These are phyloP conservation scores for Amyelois transitella DNA, from an alignment of 1,140 invertebrate species.

Conservation along the genomic window DNA sequence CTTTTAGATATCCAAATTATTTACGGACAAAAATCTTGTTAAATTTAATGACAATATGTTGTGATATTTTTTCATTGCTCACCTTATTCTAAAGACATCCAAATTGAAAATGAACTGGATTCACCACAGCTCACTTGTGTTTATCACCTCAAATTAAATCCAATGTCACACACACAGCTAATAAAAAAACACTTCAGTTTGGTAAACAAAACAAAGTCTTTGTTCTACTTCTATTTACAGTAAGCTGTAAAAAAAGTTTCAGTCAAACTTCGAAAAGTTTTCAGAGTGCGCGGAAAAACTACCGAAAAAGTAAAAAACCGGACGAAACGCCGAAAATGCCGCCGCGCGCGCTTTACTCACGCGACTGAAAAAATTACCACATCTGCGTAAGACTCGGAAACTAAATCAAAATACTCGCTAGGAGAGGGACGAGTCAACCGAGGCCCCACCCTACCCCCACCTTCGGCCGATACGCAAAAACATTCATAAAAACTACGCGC, in stretches of 20 bases:
- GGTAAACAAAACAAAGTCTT: slow-evolving; percentile 33
- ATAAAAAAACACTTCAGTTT: slow-evolving; percentile 17
- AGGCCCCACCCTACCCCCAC: slow-evolving; percentile 70
- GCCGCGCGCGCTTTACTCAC: slow-evolving; percentile 64
- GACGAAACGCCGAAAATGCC: slow-evolving; percentile 38
- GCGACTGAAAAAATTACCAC: slow-evolving; percentile 72
- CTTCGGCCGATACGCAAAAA: slow-evolving; percentile 60
- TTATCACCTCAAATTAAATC: slow-evolving; percentile 37
- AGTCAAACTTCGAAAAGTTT: slow-evolving; percentile 22
- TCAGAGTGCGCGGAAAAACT: slow-evolving; percentile 35
- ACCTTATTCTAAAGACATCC: slow-evolving; percentile 65
- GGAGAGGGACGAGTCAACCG: slow-evolving; percentile 65
- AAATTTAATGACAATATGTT: too few species aligned
- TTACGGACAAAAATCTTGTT: too few species aligned
- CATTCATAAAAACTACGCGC: slow-evolving; percentile 69
- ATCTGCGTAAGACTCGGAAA: slow-evolving; percentile 69
- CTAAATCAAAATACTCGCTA: slow-evolving; percentile 73
- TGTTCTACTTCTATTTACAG: slow-evolving; percentile 31
- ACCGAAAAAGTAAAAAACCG: slow-evolving; percentile 29
- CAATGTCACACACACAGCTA: slow-evolving; percentile 46
- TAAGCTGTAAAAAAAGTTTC: slow-evolving; percentile 39
- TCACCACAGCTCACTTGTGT: slow-evolving; percentile 41
- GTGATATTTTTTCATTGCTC: too few species aligned
- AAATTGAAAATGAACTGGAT: slow-evolving; percentile 36
- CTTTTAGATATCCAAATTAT: too few species aligned